phyloP scores from a whole-genome alignment of 2,888 invertebrate genomes.

The Tetranychus truncatus region DNA sequence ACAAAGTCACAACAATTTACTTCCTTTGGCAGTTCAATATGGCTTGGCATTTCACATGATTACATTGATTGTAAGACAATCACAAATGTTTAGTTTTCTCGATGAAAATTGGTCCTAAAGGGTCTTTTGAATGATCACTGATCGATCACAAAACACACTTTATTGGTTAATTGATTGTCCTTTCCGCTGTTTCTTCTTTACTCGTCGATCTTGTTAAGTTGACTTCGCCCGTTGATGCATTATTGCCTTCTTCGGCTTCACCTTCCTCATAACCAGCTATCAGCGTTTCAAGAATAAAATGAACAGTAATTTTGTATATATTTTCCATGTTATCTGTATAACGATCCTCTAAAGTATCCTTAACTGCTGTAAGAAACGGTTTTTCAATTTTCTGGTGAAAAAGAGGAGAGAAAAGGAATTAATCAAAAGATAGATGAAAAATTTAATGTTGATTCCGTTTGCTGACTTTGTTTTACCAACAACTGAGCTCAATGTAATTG shows the following conservation, averaged over 20 bases:
- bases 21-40: no score
- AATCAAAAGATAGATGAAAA: neutral
- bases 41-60: no score
- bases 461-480: no score
- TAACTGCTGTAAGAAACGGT: conserved; percentile 68
- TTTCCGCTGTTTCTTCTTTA: no score
- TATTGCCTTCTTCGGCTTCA: conserved; percentile 14
- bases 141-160: no score
- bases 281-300: conserved; percentile 65
- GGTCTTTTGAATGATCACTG: no score
- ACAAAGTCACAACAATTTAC: no score
- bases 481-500: no score
- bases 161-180: no score
- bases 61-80: no score
- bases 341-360: conserved; percentile 63
- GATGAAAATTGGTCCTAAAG: no score
- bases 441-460: neutral
- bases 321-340: conserved; percentile 73
- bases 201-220: neutral
- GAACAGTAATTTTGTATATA: conserved; percentile 69
- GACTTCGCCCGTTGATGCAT: neutral
- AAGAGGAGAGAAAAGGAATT: neutral
- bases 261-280: conserved; percentile 50
- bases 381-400: conserved; percentile 57
- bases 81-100: no score